Conservation (phyloP, 2,113 vertebrate genomes). For the Scartelaos histophorus region DNA sequence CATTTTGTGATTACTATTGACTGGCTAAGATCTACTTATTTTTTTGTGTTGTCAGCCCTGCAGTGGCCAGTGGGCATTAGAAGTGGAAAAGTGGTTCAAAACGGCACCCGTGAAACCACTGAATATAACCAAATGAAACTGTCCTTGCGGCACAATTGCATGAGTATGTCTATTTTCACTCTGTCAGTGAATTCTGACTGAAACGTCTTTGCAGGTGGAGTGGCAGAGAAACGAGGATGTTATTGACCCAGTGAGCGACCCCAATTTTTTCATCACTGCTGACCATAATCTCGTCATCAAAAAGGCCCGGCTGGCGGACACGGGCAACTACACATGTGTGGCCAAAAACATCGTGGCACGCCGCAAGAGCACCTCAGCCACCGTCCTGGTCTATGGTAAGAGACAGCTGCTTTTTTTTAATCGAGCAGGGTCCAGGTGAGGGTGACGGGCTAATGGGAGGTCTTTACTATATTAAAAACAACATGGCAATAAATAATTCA, state of each 20-base stretch:
- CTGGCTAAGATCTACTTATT: neutral
- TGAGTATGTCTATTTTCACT: neutral
- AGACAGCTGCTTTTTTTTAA: slow-evolving; percentile 53
- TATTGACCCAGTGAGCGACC: slow-evolving; percentile 86
- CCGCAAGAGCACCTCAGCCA: slow-evolving; percentile 88
- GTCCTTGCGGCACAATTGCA: slow-evolving; percentile 6
- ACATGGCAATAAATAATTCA: slow-evolving; percentile 1
- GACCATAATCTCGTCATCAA: slow-evolving; percentile 95
- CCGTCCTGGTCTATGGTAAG: slow-evolving; percentile 91
- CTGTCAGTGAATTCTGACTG: slow-evolving; percentile 37
- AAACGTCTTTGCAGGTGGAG: slow-evolving; percentile 84
- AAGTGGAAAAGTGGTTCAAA: neutral
- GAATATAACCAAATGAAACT: neutral
- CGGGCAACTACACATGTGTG: slow-evolving; percentile 97
- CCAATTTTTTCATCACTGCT: slow-evolving; percentile 89
- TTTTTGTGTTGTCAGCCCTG: neutral
- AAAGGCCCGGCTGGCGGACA: slow-evolving; percentile 92
- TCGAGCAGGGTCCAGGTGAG: slow-evolving; percentile 13
- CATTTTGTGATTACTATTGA: neutral
- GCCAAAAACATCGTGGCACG: slow-evolving; percentile 98
- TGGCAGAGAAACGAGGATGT: slow-evolving; percentile 94
- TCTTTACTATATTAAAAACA: slow-evolving; percentile 5
- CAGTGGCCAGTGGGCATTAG: neutral
- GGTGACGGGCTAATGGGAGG: slow-evolving; percentile 1
- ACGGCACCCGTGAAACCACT: neutral